Conservation (phyloP, 2,113 vertebrate species). For the Numenius arquata region DNA sequence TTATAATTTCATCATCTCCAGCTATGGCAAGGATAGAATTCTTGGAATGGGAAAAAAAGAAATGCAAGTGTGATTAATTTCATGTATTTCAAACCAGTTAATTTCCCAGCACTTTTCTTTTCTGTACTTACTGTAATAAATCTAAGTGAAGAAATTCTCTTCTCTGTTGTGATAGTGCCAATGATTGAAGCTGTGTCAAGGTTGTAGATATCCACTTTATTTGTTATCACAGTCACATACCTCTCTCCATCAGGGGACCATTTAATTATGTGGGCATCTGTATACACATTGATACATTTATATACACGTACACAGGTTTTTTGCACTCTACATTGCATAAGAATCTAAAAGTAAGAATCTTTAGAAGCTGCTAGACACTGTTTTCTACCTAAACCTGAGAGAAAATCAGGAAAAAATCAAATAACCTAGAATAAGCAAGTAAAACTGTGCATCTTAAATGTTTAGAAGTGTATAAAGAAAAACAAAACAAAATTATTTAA, state of each 20-base stretch:
- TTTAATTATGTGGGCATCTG: conserved; percentile 90
- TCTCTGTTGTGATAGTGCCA: conserved; percentile 79
- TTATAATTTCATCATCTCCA: conserved; percentile 87
- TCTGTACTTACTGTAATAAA: conserved; percentile 87
- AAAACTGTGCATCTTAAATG: neutral
- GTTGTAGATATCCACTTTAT: conserved; percentile 84
- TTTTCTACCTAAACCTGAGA: neutral
- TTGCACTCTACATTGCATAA: neutral
- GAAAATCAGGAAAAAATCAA: neutral
- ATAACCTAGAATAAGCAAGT: neutral
- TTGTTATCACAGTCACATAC: conserved; percentile 80
- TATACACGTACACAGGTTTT: neutral
- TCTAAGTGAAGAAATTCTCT: conserved; percentile 85
- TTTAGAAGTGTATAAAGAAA: neutral
- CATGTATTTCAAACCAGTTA: neutral
- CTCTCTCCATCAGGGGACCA: conserved; percentile 91
- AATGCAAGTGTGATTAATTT: neutral
- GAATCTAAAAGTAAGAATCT: neutral
- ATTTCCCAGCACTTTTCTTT: neutral
- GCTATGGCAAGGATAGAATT: conserved; percentile 85
- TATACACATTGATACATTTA: neutral
- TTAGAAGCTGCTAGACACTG: neutral
- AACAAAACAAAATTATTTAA: neutral
- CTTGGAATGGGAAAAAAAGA: conserved; percentile 59
- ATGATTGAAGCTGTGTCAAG: conserved; percentile 85